A percentile compares a stretch with the other conserved stretches of the same genome.
Evolutionary conservation across 2,888 invertebrate genomes (phyloP).

Genomic region (Tenthredo amoena): DNA sequence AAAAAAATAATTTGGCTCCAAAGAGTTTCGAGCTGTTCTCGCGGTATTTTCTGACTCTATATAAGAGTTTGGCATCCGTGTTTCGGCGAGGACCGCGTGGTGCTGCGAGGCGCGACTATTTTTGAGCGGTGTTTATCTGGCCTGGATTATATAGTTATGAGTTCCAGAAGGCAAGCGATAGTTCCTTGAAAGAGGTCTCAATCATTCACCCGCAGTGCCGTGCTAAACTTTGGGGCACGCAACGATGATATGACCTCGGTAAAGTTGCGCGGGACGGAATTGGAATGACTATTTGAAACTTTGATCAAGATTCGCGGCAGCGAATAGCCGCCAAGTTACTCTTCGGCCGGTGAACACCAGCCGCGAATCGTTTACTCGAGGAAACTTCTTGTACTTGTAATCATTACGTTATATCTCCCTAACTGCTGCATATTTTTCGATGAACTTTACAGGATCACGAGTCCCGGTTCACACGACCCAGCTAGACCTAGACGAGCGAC

Average conservation of each 20-base stretch:
- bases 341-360: too few species aligned
- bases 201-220: slow-evolving; percentile 60
- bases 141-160: slow-evolving; percentile 75
- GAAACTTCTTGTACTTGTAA: too few species aligned
- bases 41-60: not conserved
- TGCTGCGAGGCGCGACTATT: slow-evolving; percentile 61
- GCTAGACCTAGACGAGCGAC: not conserved
- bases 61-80: slow-evolving; percentile 41
- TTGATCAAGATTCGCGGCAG: not conserved
- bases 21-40: not conserved
- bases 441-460: too few species aligned
- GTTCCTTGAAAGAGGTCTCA: slow-evolving; percentile 72
- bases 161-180: slow-evolving; percentile 75
- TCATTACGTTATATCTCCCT: too few species aligned
- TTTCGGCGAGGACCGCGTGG: slow-evolving; percentile 41
- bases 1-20: too few species aligned
- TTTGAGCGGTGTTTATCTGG: slow-evolving; percentile 71
- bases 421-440: too few species aligned
- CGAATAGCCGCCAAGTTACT: too few species aligned
- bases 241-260: not conserved
- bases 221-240: not conserved
- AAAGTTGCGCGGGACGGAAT: not conserved
- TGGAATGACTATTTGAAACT: slow-evolving; percentile 13
- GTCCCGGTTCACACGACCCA: too few species aligned
- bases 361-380: too few species aligned